Evolutionary conservation across 2,113 vertebrate species (phyloP).

Genomic region (Brachirus orientalis): DNA sequence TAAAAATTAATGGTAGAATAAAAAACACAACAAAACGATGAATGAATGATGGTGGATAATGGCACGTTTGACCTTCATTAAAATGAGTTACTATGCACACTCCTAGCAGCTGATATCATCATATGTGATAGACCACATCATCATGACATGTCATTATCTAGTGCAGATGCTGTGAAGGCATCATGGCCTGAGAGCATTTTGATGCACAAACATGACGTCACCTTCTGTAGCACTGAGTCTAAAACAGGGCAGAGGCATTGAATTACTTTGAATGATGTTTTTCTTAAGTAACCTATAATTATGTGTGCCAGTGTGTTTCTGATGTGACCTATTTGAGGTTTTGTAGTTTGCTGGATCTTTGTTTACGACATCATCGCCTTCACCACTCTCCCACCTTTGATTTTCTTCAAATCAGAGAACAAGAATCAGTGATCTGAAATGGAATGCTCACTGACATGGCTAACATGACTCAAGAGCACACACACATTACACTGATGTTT

Average conservation of each 20-base stretch:
- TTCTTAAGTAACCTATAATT: not conserved
- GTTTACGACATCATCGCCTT: conserved; percentile 6
- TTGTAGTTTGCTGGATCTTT: conserved; percentile 5
- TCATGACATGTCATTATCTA: conserved; percentile 54
- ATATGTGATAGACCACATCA: conserved; percentile 43
- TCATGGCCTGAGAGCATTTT: conserved; percentile 48
- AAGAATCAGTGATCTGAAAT: conserved; percentile 56
- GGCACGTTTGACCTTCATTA: conserved; percentile 52
- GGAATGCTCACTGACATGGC: conserved; percentile 62
- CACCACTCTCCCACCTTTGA: conserved; percentile 28
- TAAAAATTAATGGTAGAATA: not conserved
- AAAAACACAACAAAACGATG: not conserved
- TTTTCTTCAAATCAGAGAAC: conserved; percentile 35
- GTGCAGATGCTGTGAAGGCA: conserved; percentile 33
- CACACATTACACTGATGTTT: conserved; percentile 33
- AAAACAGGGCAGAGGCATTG: not conserved
- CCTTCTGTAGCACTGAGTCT: conserved; percentile 13
- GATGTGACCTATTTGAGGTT: conserved; percentile 8
- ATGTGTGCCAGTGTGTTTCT: not conserved
- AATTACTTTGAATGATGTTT: not conserved
- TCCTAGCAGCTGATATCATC: conserved; percentile 21
- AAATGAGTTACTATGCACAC: conserved; percentile 36
- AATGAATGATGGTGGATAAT: conserved; percentile 17
- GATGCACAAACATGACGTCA: conserved; percentile 38
- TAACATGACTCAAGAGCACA: conserved; percentile 35